These are phyloP conservation scores for Megaceryle torquata DNA, from an alignment of 2,113 vertebrate species.

Conservation along the genomic window DNA sequence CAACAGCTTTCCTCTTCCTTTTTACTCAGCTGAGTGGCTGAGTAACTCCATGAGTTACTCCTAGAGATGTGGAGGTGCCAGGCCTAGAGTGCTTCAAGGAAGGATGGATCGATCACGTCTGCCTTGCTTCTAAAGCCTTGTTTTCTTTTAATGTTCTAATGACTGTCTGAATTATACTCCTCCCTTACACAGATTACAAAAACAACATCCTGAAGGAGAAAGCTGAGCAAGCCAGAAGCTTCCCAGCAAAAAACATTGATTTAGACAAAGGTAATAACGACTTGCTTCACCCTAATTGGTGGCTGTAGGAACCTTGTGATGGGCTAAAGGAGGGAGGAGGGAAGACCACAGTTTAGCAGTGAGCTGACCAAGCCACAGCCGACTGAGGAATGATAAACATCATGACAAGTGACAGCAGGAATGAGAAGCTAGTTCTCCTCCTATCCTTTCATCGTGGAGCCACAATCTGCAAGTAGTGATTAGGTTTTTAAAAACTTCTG, in stretches of 20 bases:
- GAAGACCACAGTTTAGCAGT: neutral
- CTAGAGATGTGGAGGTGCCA: neutral
- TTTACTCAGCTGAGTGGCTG: neutral
- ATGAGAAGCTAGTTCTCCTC: neutral
- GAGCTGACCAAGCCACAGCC: slow-evolving; percentile 7
- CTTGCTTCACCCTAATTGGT: slow-evolving; percentile 3
- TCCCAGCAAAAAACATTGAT: slow-evolving; percentile 85
- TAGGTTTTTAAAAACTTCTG: neutral
- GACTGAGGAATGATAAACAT: neutral
- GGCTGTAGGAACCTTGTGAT: neutral
- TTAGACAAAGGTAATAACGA: slow-evolving; percentile 86
- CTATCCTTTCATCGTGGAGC: slow-evolving; percentile 37
- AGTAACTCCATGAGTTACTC: neutral
- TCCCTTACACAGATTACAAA: slow-evolving; percentile 84
- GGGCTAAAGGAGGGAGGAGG: slow-evolving; percentile 10
- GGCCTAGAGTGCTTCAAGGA: neutral
- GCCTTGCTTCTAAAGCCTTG: neutral
- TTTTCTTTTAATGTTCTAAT: neutral
- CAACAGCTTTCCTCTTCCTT: neutral
- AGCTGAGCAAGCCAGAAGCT: slow-evolving; percentile 72
- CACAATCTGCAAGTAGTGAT: slow-evolving; percentile 40
- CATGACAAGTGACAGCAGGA: neutral
- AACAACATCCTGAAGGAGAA: slow-evolving; percentile 94
- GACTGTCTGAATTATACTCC: neutral
- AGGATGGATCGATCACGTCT: neutral